Evolutionary conservation across 23 tunicate species (phyloP).

Genomic region (Diplosoma virens): DNA sequence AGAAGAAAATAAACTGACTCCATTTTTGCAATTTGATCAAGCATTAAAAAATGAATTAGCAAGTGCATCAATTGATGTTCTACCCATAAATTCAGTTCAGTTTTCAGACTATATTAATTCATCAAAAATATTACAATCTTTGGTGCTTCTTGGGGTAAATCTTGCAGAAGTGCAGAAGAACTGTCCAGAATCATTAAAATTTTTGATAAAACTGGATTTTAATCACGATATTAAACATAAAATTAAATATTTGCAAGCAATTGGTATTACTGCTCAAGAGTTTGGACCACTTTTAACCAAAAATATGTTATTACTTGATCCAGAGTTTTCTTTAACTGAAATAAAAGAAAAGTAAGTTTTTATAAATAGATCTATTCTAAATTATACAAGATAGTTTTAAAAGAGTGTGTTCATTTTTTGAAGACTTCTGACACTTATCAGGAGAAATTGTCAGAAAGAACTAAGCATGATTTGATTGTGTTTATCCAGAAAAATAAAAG

Average conservation of each 20-base stretch:
- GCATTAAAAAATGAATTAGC: background rate
- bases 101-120: constrained; percentile 45
- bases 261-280: constrained; percentile 45
- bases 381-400: too few relatives aligned
- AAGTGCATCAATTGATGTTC: background rate
- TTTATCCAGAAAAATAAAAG: too few relatives aligned
- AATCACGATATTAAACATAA: constrained; percentile 53
- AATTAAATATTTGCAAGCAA: constrained; percentile 37
- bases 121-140: constrained; percentile 57
- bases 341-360: constrained; percentile 63
- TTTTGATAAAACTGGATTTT: constrained; percentile 50
- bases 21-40: constrained; percentile 38
- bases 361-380: too few relatives aligned
- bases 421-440: too few relatives aligned
- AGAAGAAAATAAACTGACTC: too few relatives aligned
- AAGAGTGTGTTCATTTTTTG: too few relatives aligned
- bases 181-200: constrained; percentile 37
- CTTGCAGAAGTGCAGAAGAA: constrained; percentile 41
- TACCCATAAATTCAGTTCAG: constrained; percentile 28
- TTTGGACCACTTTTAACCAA: constrained; percentile 59
- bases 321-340: constrained; percentile 23
- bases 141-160: constrained; percentile 55
- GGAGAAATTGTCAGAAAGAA: too few relatives aligned
- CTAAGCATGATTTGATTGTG: too few relatives aligned
- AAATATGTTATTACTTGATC: constrained; percentile 53